A percentile compares a stretch with the other conserved stretches of the same genome.
phyloP scores from a whole-genome alignment of 2,888 invertebrate species.

The Aporophyla lueneburgensis region DNA sequence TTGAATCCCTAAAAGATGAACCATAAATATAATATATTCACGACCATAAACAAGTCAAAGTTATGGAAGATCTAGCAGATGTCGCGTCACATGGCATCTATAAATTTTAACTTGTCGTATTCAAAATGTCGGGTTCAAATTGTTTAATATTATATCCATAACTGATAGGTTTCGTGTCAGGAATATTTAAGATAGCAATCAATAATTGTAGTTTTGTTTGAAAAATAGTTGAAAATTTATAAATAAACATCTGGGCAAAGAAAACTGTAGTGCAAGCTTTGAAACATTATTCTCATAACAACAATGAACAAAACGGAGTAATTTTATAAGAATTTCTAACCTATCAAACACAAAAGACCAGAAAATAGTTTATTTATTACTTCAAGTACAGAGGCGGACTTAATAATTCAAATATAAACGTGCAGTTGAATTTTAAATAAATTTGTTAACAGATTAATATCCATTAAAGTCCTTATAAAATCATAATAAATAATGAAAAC shows the following conservation, averaged over 20 bases:
- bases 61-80: constrained; percentile 76
- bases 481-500: constrained; percentile 5
- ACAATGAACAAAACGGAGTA: not conserved
- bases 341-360: not conserved
- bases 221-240: not conserved
- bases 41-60: constrained; percentile 75
- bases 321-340: no score
- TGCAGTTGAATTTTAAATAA: not conserved
- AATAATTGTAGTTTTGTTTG: constrained; percentile 10
- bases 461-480: not conserved
- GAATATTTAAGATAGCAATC: constrained; percentile 34
- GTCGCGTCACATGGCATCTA: constrained; percentile 77
- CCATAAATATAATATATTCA: constrained; percentile 67
- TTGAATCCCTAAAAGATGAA: constrained; percentile 65
- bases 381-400: not conserved
- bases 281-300: not conserved
- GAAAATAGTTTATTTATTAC: not conserved
- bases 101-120: constrained; percentile 71
- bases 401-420: not conserved
- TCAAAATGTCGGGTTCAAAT: constrained; percentile 71
- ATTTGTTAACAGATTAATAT: not conserved
- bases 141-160: constrained; percentile 70
- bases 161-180: constrained; percentile 60
- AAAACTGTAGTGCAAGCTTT: not conserved
- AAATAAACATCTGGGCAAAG: not conserved